Base-by-base conservation (phyloP, 2,888 invertebrate species). In the Metellina segmentata region DNA sequence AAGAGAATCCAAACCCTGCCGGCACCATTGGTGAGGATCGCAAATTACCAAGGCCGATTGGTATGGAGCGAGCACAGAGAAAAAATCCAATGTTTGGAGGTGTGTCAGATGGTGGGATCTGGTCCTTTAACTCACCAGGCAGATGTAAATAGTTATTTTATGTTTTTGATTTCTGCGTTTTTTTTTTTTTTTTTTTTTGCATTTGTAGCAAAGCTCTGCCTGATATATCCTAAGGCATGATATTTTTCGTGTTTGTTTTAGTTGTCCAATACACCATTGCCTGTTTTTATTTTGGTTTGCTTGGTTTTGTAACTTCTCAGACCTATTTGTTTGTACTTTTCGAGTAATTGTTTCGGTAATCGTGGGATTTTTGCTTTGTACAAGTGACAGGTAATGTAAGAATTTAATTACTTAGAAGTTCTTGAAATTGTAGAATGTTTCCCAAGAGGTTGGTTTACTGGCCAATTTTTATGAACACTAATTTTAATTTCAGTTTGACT, bases 1-100 rank as follows among this genome's bases (percentile, higher is more conserved):
- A 61, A 83, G 85, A 78, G 49, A 92, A 82, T 72, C 83, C 90
- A 48, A 88, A 85, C 19, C 90, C 90, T 49, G 90, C 90, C n/a
- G 93, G 93, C 71, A 78, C 92, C 49, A 90, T 92, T 87, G 93
- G 93, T 9, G 94, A 94, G 51, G 94, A 95, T 78, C 93, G 94
- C 19, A 94, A 94, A 90, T 94, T 94, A 89, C 94, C 94, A 19
- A 93, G 94, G 81, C 95, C 95, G 13, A 95, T 95, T 85, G 95
- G 95, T 53, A 95, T 95, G 19, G 95, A 95, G 93, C 93, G 95
- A 74, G 94, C 94, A n/a, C 94, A 94, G 81, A 93, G 94, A 77
- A 94, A 94, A 83, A 91, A 93, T 69, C 93, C 94, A 34, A 86
- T 89, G 61, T 93, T 87, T 90, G 86, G 89, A 82, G 91, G 91